Base-by-base conservation (phyloP, 2,888 invertebrate genomes). In the Plebejus melissa region DNA sequence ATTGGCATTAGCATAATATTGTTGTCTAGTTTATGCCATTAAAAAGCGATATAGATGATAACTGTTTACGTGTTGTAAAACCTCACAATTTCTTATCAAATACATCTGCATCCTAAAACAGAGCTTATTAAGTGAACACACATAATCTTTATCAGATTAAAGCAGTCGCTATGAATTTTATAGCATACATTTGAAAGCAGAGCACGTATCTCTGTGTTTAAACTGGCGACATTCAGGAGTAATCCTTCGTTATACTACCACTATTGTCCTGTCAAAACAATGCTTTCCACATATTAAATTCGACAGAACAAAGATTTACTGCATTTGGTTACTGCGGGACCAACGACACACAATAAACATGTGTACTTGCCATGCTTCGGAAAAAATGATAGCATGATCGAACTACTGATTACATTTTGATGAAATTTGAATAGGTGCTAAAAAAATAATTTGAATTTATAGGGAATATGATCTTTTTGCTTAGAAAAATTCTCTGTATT, bases 261-360 rank as follows among this genome's bases (percentile, higher is more conserved):
- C 72, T 54, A 72, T 72, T 72, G 72, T 72, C 72, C 72, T 71
- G 72, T 72, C 72, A 28, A 54, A 72, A 72, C 72, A 72, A 72
- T 72, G 72, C 50, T 54, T 16, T 22, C 41, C 46, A 46, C 72
- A 54, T 72, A 72, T 50, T 72, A 72, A 72, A 72, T 72, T 54
- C 54, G 72, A 71, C 46, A 28, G 54, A 54, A 72, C 72, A 54
- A 72, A 32, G 50, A 72, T 32, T 72, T 70, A 72, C 22, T 46
- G 46, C 50, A 46, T 74, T 46, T 46, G 69, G 70, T 69, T 70
- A 50, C 28, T 54, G 32, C 70, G 38, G n/a, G 9, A 65, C 32
- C 32, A 36, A 65, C 60, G 60, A 28, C 60, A 28, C 1, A 28
- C 28, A 28, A 28, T 28, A 60, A 28, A 60, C 28, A 54, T 54